Base-by-base conservation (phyloP, 2,113 vertebrate species). In the Coregonus clupeaformis region DNA sequence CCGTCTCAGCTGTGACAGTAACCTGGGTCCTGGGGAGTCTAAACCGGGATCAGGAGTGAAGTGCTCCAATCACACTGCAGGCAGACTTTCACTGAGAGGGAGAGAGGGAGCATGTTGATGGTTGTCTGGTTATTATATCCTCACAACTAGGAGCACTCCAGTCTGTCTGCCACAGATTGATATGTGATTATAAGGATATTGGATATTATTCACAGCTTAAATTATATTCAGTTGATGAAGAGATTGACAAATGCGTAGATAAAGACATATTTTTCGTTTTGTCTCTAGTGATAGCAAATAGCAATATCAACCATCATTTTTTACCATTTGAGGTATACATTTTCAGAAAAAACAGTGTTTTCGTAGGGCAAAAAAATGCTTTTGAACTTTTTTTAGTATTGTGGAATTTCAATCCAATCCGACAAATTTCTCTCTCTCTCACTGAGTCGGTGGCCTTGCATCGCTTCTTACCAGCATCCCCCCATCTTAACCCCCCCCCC, bases 41-140 rank as follows among this genome's bases (percentile, higher is more conserved):
- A 88, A 91, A 93, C 86, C 86, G 16, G 49, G 49, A 52, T 80
- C 79, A 49, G 7, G 84, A 87, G 91, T 90, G 92, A 93, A 91
- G 84, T 90, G 92, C 90, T 93, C 89, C 87, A 94, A 80, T 89
- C 90, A 91, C 76, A 79, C 86, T 88, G 90, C 92, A 88, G 84
- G 3, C 12, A 16, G 16, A 86, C 84, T 91, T 85, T 84, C 83
- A 69, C 89, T 83, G 80, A 90, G 86, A 83, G 86, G 63, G 2
- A 64, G 9, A 29, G 9, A 91, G 90, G 84, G 86, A 84, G 85
- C 72, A 92, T 93, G 91, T 92, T 88, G 83, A 13, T 22, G 25
- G 20, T 81, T 80, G 63, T 66, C 77, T 87, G 84, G 73, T 87
- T 83, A 83, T 86, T 77, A 83, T 73, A 87, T 79, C 82, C 73